Conservation (phyloP, 2,113 vertebrate genomes). For the Dipodomys merriami region DNA sequence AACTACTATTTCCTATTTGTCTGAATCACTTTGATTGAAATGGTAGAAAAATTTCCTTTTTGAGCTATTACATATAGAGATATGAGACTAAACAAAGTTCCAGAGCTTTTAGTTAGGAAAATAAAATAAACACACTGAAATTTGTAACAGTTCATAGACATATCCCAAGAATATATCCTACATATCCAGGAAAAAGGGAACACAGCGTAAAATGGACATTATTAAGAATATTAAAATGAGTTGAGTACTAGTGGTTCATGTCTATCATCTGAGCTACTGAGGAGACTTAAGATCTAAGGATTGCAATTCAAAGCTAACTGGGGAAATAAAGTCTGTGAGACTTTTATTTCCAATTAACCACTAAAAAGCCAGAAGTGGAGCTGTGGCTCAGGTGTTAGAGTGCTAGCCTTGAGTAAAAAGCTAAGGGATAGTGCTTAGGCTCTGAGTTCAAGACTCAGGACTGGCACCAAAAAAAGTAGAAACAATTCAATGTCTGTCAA, state of each 20-base stretch:
- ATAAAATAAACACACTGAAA: slow-evolving; percentile 4
- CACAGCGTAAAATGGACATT: neutral
- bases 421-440: too few relatives aligned
- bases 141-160: neutral
- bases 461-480: too few relatives aligned
- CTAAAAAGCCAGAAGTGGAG: too few relatives aligned
- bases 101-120: slow-evolving; percentile 3
- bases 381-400: too few relatives aligned
- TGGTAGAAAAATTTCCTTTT: slow-evolving; percentile 14
- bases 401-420: too few relatives aligned
- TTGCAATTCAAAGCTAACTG: too few relatives aligned
- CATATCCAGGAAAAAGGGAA: neutral
- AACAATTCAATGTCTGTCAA: neutral
- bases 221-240: neutral
- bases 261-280: too few relatives aligned
- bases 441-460: too few relatives aligned
- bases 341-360: too few relatives aligned
- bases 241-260: too few relatives aligned
- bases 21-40: slow-evolving; percentile 38
- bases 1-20: neutral
- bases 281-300: too few relatives aligned
- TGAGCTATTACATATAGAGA: neutral
- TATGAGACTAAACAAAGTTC: neutral
- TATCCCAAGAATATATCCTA: slow-evolving; percentile 5
- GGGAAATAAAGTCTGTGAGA: too few relatives aligned